Percentiles rank a stretch among this genome's conserved stretches.
Evolutionary conservation across 2,113 vertebrate species (phyloP).

Genomic region (Montifringilla adamsi): DNA sequence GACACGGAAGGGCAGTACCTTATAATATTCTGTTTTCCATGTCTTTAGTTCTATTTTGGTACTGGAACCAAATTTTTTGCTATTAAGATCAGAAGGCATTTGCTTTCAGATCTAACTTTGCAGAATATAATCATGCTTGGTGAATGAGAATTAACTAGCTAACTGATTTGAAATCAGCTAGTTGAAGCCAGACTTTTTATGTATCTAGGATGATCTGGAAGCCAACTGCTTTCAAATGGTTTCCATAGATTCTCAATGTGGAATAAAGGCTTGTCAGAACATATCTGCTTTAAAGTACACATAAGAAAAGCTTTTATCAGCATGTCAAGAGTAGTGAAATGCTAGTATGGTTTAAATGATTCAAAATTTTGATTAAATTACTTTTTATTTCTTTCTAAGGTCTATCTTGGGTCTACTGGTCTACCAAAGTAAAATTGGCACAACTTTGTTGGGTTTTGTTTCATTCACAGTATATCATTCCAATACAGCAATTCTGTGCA

Average conservation of each 20-base stretch:
- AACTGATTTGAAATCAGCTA: not conserved
- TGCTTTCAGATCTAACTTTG: not conserved
- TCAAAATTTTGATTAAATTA: not conserved
- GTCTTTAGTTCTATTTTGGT: not conserved
- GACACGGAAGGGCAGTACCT: not conserved
- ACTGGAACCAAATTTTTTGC: not conserved
- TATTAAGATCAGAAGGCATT: not conserved
- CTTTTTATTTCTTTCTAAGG: not conserved
- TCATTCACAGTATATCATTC: not conserved
- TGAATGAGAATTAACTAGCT: not conserved
- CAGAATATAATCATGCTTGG: not conserved
- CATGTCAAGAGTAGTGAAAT: not conserved
- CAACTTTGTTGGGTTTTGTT: not conserved
- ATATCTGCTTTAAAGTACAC: not conserved
- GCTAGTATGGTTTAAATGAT: not conserved
- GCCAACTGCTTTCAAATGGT: not conserved
- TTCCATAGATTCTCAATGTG: not conserved
- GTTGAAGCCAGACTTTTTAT: not conserved
- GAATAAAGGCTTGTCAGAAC: not conserved
- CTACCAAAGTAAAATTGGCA: not conserved
- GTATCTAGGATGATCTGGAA: not conserved
- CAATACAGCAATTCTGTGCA: not conserved
- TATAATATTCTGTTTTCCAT: not conserved
- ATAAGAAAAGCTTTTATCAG: not conserved
- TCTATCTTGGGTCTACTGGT: not conserved